Evolutionary conservation across 2,888 invertebrate species (phyloP), one percentile per base, ranked within the genome.

Genomic region (Lasioglossum vierecki): DNA sequence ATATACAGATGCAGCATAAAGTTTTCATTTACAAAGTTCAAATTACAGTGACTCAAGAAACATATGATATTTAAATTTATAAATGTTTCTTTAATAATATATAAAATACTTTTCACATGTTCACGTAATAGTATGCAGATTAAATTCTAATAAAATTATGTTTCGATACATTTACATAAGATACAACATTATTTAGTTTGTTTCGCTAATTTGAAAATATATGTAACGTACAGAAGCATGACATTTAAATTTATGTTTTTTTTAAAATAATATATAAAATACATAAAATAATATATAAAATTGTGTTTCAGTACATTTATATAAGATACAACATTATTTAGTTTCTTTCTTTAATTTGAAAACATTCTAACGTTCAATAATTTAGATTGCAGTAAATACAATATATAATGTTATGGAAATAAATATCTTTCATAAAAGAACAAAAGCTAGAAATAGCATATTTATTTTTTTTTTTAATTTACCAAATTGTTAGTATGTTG

Each of bases 401-500:
- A 13, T 41, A 35, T 13, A 46, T 22, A 30, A 44, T 73, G 46
- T 70, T 53, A 60, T 46, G 35, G 9, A 30, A 80, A 70, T 26
- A 77, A 77, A 70, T 53, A 53, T 41, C 11, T 41, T 70, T 22
- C n/a, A n/a, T 66, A 5, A 76, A 35, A 44, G 44, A 26, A 63
- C 53, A 53, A 57, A 11, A n/a, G 4, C 46, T 70, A 53, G 53
- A 85, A 73, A 9, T 70, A 80, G 60, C 44, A 63, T 74, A 71
- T 1, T 53, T 78, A 81, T 74, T 80, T 73, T 22, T 41, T 68
- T 76, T 22, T 41, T 68, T 71, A 41, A 57, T 57, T 86, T 92
- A 94, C 94, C 93, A 94, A 91, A 88, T 94, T 94, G 80, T 94
- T 94, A 30, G 93, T 89, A 83, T 93, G 94, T 57, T 87, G 88